Evolutionary conservation across 2,888 invertebrate genomes (phyloP), one percentile per base, ranked within the genome.

Genomic region (Lasioglossum zephyrum): DNA sequence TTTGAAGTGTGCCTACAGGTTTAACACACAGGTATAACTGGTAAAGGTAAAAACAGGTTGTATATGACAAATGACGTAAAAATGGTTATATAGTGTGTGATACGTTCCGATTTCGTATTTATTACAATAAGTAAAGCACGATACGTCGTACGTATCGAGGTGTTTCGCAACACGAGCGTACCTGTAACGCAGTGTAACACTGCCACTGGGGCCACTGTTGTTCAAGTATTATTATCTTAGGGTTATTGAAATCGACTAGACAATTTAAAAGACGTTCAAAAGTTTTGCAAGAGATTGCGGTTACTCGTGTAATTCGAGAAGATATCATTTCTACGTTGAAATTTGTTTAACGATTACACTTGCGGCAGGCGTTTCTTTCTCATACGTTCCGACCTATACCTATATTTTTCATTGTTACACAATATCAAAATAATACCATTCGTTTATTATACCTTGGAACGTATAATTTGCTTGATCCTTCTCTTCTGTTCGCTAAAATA

Each of bases 1-100:
- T 95, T 95, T 95, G 90, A 95, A 95, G 95, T 95, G 94, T 95
- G 95, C 95, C 95, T 95, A 93, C 95, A 95, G 95, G 95, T 95
- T 95, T 94, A 94, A 94, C 94, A 92, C 94, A 95, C 95, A 94
- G 94, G 93, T 94, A 93, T 93, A 93, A 93, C 94, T 94, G 95
- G 94, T 95, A 93, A 92, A 91, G 92, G 92, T 92, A 93, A 91
- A 92, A 92, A 94, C 94, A 95, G 94, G 94, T 94, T 94, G 94
- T 94, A 94, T 94, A 92, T 90, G 94, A 95, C 95, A 91, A 93
- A 92, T 94, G 93, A 95, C 94, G 93, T 92, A 92, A 92, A 63
- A 92, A 92, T 92, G 91, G 91, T 91, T 91, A 87, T 89, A 91
- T 69, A 91, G 89, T 89, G 90, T 90, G 88, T 86, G 87, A 88